Conservation (phyloP, 2,888 invertebrate genomes). For the Tetranychus piercei region DNA sequence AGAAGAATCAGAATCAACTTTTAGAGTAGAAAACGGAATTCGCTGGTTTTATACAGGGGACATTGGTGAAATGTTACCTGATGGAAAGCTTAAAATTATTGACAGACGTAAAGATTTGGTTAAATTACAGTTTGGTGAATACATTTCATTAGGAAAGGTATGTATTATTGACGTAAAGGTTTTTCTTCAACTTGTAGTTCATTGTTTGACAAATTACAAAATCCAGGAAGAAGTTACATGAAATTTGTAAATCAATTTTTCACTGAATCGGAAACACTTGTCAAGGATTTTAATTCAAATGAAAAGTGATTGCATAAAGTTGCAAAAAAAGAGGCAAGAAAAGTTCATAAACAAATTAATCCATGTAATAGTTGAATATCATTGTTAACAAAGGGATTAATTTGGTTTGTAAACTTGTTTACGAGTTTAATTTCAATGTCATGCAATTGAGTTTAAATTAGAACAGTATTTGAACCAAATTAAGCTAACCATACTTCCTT, state of each 20-base stretch:
- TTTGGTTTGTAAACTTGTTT: too few relatives aligned
- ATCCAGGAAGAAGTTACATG: background rate
- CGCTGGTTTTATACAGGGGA: constrained; percentile 95
- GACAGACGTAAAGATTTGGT: constrained; percentile 98
- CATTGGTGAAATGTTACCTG: constrained; percentile 74
- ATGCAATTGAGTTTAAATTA: background rate
- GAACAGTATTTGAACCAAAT: background rate
- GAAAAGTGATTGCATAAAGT: too few relatives aligned
- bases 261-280: too few relatives aligned
- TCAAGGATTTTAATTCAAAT: too few relatives aligned
- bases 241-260: too few relatives aligned
- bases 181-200: background rate
- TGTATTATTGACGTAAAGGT: background rate
- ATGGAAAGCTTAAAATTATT: constrained; percentile 86
- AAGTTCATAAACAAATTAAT: too few relatives aligned
- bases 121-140: constrained; percentile 70
- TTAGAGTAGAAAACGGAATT: constrained; percentile 51
- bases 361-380: too few relatives aligned
- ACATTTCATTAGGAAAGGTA: constrained; percentile 88
- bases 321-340: too few relatives aligned
- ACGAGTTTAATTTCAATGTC: background rate
- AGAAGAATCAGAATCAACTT: constrained; percentile 48
- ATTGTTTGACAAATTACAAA: background rate
- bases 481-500: background rate
- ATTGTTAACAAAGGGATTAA: too few relatives aligned